These are phyloP conservation scores for Rallus crepitans DNA, from an alignment of 2,797 vertebrate species.

Conservation along the genomic window DNA sequence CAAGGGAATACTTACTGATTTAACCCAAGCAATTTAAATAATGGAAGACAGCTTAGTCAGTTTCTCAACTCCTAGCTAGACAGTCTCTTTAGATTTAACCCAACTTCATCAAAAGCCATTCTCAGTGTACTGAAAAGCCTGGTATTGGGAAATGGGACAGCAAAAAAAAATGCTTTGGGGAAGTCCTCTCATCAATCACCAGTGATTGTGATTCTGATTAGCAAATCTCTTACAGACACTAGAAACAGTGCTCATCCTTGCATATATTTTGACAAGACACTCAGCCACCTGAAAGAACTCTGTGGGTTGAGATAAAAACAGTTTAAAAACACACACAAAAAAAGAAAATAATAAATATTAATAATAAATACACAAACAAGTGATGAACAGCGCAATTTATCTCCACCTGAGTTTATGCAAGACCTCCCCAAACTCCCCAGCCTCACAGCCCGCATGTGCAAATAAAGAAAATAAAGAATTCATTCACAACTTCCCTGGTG, in stretches of 20 bases:
- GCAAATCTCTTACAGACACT: background rate
- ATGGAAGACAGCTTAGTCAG: background rate
- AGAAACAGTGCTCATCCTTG: background rate
- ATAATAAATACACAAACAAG: no score
- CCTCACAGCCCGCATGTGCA: no score
- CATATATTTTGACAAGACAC: background rate
- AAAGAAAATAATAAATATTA: no score
- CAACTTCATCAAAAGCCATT: background rate
- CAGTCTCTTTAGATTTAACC: background rate
- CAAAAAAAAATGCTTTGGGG: background rate
- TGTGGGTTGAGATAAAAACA: no score
- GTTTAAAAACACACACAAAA: no score
- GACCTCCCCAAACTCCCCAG: no score
- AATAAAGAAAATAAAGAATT: no score
- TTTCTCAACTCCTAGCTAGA: background rate
- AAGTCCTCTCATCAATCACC: background rate
- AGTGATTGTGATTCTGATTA: background rate
- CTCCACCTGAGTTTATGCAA: no score
- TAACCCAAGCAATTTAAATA: background rate
- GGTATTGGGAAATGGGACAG: background rate
- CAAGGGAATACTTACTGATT: background rate
- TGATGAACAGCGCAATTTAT: no score
- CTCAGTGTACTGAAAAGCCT: background rate
- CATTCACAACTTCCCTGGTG: no score
- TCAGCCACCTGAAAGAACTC: background rate